Base-by-base conservation (phyloP, 2,113 vertebrate species). In the Malurus elegans region DNA sequence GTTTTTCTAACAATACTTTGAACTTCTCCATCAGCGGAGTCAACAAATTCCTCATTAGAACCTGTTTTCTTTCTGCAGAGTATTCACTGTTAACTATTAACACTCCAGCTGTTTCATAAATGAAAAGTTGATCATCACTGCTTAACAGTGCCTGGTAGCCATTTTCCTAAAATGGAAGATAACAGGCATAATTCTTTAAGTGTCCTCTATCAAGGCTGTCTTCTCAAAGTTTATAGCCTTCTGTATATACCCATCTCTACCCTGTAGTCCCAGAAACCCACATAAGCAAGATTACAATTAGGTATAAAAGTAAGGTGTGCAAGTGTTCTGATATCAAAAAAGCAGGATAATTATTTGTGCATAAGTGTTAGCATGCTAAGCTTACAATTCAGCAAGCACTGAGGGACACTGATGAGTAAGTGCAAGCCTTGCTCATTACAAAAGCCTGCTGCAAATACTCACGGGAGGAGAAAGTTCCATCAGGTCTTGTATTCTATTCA, bases 71-170 rank as follows among this genome's bases (percentile, higher is more conserved):
- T 93, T 99, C 99, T 28, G 98, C 98, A 6, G 99, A 98, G 80
- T 99, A 98, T 64, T 99, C 99, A 0, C 98, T 98, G 90, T 99
- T 98, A 93, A 99, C 99, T 81, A 99, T 99, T 92, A 99, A 98
- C 14, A 99, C 98, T 50, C 99, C 99, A 13, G 99, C 99, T 54
- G 99, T 98, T 98, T 99, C 99, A 51, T 99, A 99, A 97, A 99
- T 99, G 95, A 99, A 99, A 24, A 99, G 98, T 97, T 99, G 99
- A 96, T 99, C 99, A 62, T 99, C 99, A 29, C 98, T 99, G 98
- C 98, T 99, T 96, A 99, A 96, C 92, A 99, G 96, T 32, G 98
- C 98, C 51, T 97, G 98, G 96, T 98, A 99, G 50, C 99, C 99
- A 67, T 99, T 99, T 79, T 99, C 99, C 99, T 99, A 97, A 34